Evolutionary conservation across 2,888 invertebrate genomes (phyloP), one percentile per base, ranked within the genome.

Genomic region (Drosophila recens): DNA sequence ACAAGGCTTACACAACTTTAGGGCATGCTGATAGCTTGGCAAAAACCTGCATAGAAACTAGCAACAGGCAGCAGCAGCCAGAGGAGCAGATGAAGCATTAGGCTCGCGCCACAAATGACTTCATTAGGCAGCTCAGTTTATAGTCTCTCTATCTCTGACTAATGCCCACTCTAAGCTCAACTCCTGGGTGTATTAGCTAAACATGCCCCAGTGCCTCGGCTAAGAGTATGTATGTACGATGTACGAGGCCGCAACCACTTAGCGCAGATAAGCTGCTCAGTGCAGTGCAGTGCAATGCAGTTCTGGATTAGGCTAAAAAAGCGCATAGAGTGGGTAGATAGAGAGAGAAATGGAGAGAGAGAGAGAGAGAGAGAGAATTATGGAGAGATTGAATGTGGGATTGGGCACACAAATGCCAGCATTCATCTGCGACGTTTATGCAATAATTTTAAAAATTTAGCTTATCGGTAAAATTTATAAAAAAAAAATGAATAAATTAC

Each of bases 221-320:
- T 54, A 8, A 30, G 30, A 30, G 30, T 30, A 63, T 51, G n/a
- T n/a, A n/a, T n/a, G 53, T 48, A 62, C 63, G 57, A 54, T 63
- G 59, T 8, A 36, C 52, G 71, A 58, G 71, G 63, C 70, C 57
- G 59, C 76, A 66, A 52, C 67, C 84, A 86, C 87, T 88, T 86
- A 68, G 69, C 59, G 51, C 36, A 83, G 89, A 74, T 88, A 83
- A 87, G 82, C 81, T 74, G 85, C 84, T 74, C 67, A 56, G 56
- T 23, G 23, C 27, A 27, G 34, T 43, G 73, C 4, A 23, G 34
- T 45, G 73, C 4, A 23, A 30, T 45, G 73, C 59, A 33, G 40
- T 48, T 53, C 38, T 43, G 59, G 67, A 65, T 78, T 79, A 79
- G 46, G 51, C 54, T 15, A 46, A 38, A 33, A 42, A 4, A 27